Base-by-base conservation (phyloP, 1,140 invertebrate species). In the Euura saliciscinereae region DNA sequence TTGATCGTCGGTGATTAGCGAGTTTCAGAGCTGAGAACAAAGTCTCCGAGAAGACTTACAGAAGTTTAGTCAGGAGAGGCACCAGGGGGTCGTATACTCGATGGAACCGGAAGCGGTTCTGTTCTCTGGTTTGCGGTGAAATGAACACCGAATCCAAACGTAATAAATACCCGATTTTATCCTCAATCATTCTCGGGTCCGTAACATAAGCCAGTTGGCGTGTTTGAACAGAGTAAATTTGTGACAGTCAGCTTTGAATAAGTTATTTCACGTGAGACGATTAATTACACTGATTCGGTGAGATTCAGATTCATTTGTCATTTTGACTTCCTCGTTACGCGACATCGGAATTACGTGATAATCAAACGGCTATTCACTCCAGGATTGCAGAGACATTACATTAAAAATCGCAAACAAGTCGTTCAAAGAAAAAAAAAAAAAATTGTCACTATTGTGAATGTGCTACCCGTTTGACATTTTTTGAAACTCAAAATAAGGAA, bases 1-100 rank as follows among this genome's bases (percentile, higher is more conserved):
- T 85, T 86, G 85, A 86, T 86, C 83, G 80, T 77, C 74, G 76
- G 45, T 84, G 83, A 86, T 86, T 86, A 86, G 84, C 83, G 51
- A 59, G 51, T 59, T 59, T n/a, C 28, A 28, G 28, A 59, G 51
- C 51, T 59, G 51, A 59, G 10, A 8, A 8, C 51, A n/a, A 59
- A 3, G 51, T n/a, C 51, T 59, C 2, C 4, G 6, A n/a, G 51
- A 59, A 3, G 51, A 59, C 51, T 59, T n/a, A 28, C 28, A 28
- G 28, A 28, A 28, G 28, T 28, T 28, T 28, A 28, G 28, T 28
- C 81, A 82, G 84, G 85, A 77, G 80, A 84, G 85, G 82, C 84
- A 82, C 83, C 77, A 78, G 85, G 85, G 85, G 86, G 82, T 80
- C 79, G 80, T 86, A 83, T 75, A 71, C 59, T 73, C 66, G 69